phyloP scores from a whole-genome alignment of 2,113 vertebrate genomes.

The Okapia johnstoni region DNA sequence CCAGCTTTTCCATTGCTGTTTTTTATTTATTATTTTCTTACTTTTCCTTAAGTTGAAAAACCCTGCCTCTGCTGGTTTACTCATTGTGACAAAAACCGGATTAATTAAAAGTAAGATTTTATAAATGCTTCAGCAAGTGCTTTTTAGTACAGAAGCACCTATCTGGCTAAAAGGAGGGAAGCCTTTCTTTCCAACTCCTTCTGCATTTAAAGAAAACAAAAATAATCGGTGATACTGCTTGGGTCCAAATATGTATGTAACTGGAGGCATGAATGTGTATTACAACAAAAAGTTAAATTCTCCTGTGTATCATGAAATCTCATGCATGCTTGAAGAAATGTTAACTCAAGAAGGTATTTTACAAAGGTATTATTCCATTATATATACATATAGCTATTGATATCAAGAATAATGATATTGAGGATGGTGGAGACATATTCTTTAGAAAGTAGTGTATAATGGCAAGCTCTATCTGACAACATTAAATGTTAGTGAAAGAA shows the following conservation, averaged over 20 bases:
- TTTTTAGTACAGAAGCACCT: not conserved
- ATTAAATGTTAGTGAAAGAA: not conserved
- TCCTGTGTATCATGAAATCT: not conserved
- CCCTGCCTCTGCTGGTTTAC: constrained; percentile 1
- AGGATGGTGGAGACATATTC: not conserved
- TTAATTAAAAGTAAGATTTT: constrained; percentile 61
- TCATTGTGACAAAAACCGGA: constrained; percentile 30
- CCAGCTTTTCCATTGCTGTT: constrained; percentile 34
- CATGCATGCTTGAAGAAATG: not conserved
- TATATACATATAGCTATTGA: not conserved
- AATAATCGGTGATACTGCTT: not conserved
- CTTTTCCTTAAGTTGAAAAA: constrained; percentile 56
- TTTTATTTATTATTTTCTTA: constrained; percentile 57
- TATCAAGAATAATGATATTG: not conserved
- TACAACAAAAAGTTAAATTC: not conserved
- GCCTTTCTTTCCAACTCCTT: not conserved
- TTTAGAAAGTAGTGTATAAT: not conserved
- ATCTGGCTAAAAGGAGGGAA: not conserved
- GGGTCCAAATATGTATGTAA: not conserved
- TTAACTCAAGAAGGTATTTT: not conserved
- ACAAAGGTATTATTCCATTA: not conserved
- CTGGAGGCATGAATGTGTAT: not conserved
- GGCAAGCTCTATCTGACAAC: not conserved
- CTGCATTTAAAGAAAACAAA: constrained; percentile 8
- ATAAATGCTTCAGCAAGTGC: constrained; percentile 49